Evolutionary conservation across 2,797 vertebrate genomes (phyloP).

Genomic region (Clamator glandarius): DNA sequence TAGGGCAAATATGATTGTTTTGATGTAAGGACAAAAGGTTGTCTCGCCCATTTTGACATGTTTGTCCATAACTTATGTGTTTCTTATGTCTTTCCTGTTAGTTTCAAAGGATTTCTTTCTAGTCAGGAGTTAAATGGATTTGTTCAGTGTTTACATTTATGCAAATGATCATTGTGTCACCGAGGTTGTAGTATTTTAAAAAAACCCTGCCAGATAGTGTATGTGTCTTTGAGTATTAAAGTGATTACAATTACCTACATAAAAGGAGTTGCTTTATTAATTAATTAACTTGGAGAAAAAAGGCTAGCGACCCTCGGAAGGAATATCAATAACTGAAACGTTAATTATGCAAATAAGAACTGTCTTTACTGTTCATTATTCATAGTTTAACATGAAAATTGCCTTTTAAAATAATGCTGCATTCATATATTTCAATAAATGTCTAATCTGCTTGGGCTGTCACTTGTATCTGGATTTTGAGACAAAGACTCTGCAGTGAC

Average conservation of each 20-base stretch:
- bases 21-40: neutral
- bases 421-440: conserved; percentile 46
- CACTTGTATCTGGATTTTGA: neutral
- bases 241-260: conserved; percentile 72
- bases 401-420: conserved; percentile 43
- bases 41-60: neutral
- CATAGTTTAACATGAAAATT: conserved; percentile 48
- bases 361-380: conserved; percentile 66
- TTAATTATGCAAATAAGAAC: conserved; percentile 78
- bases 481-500: neutral
- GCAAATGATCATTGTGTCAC: neutral
- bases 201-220: conserved; percentile 42
- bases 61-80: neutral
- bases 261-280: conserved; percentile 78
- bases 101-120: conserved; percentile 25
- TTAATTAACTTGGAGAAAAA: conserved; percentile 75
- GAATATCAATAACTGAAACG: conserved; percentile 74
- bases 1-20: neutral
- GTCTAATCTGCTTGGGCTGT: neutral
- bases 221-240: conserved; percentile 67
- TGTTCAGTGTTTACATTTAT: conserved; percentile 31
- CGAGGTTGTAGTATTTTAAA: neutral
- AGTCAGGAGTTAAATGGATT: neutral
- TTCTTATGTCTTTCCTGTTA: neutral
- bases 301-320: conserved; percentile 74